Evolutionary conservation across 2,113 vertebrate species (phyloP).

Genomic region (Thunnus maccoyii): DNA sequence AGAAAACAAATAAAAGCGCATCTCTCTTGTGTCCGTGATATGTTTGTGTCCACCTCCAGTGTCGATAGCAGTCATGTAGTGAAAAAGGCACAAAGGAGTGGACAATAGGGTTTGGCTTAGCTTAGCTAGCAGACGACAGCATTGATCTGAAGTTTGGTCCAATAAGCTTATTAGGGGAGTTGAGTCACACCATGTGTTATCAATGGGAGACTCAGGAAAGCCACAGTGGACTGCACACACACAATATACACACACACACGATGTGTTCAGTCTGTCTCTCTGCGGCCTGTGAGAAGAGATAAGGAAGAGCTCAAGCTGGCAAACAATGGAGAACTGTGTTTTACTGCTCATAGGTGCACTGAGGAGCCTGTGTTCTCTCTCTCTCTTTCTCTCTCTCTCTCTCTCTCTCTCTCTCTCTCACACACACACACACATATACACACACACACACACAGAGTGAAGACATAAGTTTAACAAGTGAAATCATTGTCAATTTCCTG

Average conservation of each 20-base stretch:
- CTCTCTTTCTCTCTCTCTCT: background rate
- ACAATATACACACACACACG: slow-evolving; percentile 23
- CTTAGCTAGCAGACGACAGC: slow-evolving; percentile 35
- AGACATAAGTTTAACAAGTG: slow-evolving; percentile 34
- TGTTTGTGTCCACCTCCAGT: background rate
- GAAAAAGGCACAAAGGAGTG: slow-evolving; percentile 4
- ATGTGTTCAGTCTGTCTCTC: slow-evolving; percentile 16
- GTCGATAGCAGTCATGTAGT: slow-evolving; percentile 19
- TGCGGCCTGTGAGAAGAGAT: slow-evolving; percentile 64
- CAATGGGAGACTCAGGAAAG: slow-evolving; percentile 42
- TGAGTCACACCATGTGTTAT: slow-evolving; percentile 54
- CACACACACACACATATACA: background rate
- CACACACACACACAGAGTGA: background rate
- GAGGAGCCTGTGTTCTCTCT: background rate
- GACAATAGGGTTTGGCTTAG: slow-evolving; percentile 26
- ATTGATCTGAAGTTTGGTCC: slow-evolving; percentile 57
- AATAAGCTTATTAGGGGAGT: slow-evolving; percentile 58
- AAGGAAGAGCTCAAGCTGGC: slow-evolving; percentile 59
- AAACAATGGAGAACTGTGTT: slow-evolving; percentile 58
- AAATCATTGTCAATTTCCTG: slow-evolving; percentile 32
- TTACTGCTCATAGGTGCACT: slow-evolving; percentile 33
- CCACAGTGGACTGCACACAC: slow-evolving; percentile 27
- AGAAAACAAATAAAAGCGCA: slow-evolving; percentile 17
- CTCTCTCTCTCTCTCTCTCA: background rate
- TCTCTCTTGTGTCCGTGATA: background rate